A percentile compares a stretch with the other conserved stretches of the same genome.
Evolutionary conservation across 2,888 invertebrate species (phyloP).

Genomic region (Drosophila histrio): DNA sequence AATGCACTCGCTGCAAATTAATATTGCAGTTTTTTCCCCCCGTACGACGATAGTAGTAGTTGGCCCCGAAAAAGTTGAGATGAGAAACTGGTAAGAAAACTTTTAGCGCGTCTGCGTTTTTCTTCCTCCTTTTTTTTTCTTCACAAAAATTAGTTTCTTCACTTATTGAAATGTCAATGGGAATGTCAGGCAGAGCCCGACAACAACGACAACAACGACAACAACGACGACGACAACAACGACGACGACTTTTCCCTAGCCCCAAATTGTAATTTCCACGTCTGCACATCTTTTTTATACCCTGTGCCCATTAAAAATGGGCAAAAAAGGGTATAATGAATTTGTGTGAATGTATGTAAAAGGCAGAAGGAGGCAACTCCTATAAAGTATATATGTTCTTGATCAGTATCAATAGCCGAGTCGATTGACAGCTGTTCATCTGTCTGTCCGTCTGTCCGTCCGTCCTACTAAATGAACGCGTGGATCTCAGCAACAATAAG

Average conservation of each 20-base stretch:
- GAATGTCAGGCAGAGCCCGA: conserved; percentile 59
- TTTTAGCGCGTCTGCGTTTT: conserved; percentile 49
- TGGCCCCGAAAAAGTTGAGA: conserved; percentile 60
- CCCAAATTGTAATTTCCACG: conserved; percentile 73
- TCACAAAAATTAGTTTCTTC: conserved; percentile 76
- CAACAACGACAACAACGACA: conserved; percentile 18
- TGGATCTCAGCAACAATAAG: no score
- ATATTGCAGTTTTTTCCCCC: conserved; percentile 63
- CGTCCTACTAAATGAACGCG: no score
- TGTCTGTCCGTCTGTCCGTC: no score
- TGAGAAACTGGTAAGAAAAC: conserved; percentile 64
- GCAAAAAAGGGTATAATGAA: no score
- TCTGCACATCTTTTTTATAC: conserved; percentile 51
- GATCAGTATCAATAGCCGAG: no score
- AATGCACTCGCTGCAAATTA: conserved; percentile 79
- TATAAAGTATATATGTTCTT: no score
- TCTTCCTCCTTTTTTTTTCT: conserved; percentile 1
- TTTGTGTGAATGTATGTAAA: no score
- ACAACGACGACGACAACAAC: conserved; percentile 18
- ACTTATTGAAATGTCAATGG: conserved; percentile 80
- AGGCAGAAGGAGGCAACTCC: no score
- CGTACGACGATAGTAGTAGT: conserved; percentile 44
- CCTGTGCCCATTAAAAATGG: no score
- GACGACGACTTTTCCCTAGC: conserved; percentile 31
- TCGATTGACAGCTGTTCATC: no score